Conservation (phyloP, 2,113 vertebrate genomes). For the Pedetes capensis region DNA sequence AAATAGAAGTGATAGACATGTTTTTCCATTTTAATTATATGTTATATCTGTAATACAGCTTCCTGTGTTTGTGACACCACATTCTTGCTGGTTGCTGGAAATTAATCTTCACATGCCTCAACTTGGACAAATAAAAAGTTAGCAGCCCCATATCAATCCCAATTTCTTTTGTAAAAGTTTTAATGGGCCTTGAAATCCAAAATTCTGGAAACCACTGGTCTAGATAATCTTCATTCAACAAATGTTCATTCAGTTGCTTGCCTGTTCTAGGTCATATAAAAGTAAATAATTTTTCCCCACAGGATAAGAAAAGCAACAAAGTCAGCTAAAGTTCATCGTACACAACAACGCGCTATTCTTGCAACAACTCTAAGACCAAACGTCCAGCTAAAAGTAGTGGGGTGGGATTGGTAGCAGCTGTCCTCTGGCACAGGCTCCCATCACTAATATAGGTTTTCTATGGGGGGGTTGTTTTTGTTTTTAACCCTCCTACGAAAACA, state of each 20-base stretch:
- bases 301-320: slow-evolving; percentile 53
- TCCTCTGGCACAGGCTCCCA: neutral
- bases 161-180: slow-evolving; percentile 61
- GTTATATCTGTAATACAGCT: neutral
- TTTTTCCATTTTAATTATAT: slow-evolving; percentile 53
- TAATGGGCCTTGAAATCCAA: slow-evolving; percentile 64
- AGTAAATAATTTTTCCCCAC: slow-evolving; percentile 19
- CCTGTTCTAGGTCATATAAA: slow-evolving; percentile 37
- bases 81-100: slow-evolving; percentile 23
- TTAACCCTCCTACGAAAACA: neutral
- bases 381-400: neutral
- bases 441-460: neutral
- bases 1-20: neutral
- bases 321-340: neutral
- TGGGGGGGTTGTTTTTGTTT: too few species aligned
- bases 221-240: slow-evolving; percentile 60
- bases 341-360: neutral
- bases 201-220: slow-evolving; percentile 42
- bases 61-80: neutral
- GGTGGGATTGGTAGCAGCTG: neutral
- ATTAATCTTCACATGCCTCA: slow-evolving; percentile 49
- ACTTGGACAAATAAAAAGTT: slow-evolving; percentile 41
- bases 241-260: slow-evolving; percentile 30
- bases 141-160: slow-evolving; percentile 30
- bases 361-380: neutral